Evolutionary conservation across 2,113 vertebrate genomes (phyloP).

Genomic region (Neotoma lepida): DNA sequence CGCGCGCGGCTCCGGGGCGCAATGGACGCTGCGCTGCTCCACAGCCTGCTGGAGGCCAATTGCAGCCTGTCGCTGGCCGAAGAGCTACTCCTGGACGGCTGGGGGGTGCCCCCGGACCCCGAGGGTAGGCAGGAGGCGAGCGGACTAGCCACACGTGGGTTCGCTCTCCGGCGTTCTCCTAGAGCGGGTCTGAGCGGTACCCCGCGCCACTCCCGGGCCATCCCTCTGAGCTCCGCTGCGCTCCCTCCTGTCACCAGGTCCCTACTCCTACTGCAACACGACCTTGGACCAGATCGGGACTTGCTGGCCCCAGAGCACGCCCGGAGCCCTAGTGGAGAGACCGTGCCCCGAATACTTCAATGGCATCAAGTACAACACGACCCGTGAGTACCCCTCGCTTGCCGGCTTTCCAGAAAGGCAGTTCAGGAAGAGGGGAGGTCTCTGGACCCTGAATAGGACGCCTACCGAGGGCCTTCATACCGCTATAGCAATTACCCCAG

Average conservation of each 20-base stretch:
- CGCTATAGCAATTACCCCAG: neutral
- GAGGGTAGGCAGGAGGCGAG: conserved; percentile 88
- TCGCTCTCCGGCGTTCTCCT: neutral
- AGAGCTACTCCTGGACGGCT: conserved; percentile 89
- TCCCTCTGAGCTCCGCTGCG: conserved; percentile 25
- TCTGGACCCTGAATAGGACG: neutral
- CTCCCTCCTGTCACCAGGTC: conserved; percentile 55
- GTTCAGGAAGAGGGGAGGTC: neutral
- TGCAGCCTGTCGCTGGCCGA: conserved; percentile 93
- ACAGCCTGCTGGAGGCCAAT: conserved; percentile 92
- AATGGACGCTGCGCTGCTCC: conserved; percentile 91
- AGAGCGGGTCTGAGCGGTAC: neutral
- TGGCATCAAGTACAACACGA: conserved; percentile 98
- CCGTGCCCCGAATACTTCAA: conserved; percentile 98
- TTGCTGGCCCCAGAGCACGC: conserved; percentile 95
- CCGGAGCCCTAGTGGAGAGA: conserved; percentile 93
- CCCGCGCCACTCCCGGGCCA: neutral
- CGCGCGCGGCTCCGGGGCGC: conserved; percentile 10
- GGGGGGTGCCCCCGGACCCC: conserved; percentile 85
- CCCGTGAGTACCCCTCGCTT: conserved; percentile 88
- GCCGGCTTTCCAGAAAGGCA: neutral
- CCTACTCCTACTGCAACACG: conserved; percentile 91
- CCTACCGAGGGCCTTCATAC: neutral
- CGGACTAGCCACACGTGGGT: too few species aligned
- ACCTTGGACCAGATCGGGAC: conserved; percentile 98